These are phyloP conservation scores for Euphydryas editha DNA, from an alignment of 2,888 invertebrate species.

Conservation along the genomic window DNA sequence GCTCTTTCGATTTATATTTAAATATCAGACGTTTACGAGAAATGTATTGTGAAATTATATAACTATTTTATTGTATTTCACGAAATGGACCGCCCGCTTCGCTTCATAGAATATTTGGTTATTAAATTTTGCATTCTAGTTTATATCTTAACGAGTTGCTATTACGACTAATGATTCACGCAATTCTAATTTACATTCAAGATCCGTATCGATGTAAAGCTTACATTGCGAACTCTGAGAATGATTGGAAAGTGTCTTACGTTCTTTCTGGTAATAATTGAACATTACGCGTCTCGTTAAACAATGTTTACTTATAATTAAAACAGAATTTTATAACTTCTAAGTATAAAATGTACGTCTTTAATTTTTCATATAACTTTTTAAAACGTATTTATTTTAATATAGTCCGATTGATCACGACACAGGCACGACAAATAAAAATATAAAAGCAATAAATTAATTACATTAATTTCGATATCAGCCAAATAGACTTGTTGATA, in stretches of 20 bases:
- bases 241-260: conserved; percentile 3
- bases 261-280: neutral
- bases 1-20: conserved; percentile 83
- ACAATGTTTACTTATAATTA: no score
- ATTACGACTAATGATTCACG: conserved; percentile 15
- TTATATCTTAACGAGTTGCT: conserved; percentile 19
- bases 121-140: conserved; percentile 27
- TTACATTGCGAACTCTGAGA: neutral
- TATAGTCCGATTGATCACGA: no score
- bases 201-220: neutral
- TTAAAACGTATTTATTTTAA: no score
- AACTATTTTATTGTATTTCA: conserved; percentile 71
- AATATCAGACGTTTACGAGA: conserved; percentile 81
- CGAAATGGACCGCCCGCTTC: conserved; percentile 71
- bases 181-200: neutral
- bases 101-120: conserved; percentile 47
- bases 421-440: no score
- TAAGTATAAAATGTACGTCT: no score
- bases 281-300: neutral
- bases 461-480: no score
- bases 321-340: no score
- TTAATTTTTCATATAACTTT: no score
- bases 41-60: conserved; percentile 80
- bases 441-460: no score
- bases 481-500: neutral